These are phyloP conservation scores for Galerucella calmariensis DNA, from an alignment of 2,888 invertebrate genomes.

Conservation along the genomic window DNA sequence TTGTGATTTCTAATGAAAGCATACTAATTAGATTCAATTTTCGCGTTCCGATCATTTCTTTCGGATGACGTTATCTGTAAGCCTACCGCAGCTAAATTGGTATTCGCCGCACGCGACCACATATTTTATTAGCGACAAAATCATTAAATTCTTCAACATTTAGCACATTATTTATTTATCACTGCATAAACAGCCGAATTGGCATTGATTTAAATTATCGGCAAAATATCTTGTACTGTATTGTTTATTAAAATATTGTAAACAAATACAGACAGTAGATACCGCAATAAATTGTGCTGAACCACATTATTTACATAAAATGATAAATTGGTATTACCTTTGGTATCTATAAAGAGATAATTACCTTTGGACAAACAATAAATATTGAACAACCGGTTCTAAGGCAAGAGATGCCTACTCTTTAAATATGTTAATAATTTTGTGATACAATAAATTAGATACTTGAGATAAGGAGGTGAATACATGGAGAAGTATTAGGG, in stretches of 20 bases:
- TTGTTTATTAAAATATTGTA: constrained; percentile 37
- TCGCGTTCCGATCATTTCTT: constrained; percentile 3
- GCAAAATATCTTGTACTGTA: constrained; percentile 34
- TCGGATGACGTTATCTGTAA: not conserved
- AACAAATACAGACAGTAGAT: constrained; percentile 33
- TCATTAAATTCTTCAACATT: constrained; percentile 16
- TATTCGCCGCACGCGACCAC: not conserved
- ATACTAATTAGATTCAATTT: not conserved
- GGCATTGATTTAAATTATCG: constrained; percentile 33
- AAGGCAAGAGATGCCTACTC: constrained; percentile 14
- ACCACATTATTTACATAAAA: constrained; percentile 39
- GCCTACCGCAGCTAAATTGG: not conserved
- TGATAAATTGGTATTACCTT: constrained; percentile 38
- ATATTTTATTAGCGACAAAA: constrained; percentile 13
- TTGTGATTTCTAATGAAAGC: not conserved
- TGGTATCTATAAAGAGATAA: constrained; percentile 32
- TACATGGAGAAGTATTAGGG: constrained; percentile 5
- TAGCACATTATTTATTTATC: constrained; percentile 31
- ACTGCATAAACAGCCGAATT: constrained; percentile 22
- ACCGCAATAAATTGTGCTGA: constrained; percentile 35
- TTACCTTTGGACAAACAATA: constrained; percentile 27
- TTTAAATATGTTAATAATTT: constrained; percentile 26
- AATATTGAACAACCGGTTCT: constrained; percentile 28
- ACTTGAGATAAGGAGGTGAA: constrained; percentile 5
- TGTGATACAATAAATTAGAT: constrained; percentile 23